phyloP scores from a whole-genome alignment of 2,797 vertebrate species.

The Propithecus deckenii region DNA sequence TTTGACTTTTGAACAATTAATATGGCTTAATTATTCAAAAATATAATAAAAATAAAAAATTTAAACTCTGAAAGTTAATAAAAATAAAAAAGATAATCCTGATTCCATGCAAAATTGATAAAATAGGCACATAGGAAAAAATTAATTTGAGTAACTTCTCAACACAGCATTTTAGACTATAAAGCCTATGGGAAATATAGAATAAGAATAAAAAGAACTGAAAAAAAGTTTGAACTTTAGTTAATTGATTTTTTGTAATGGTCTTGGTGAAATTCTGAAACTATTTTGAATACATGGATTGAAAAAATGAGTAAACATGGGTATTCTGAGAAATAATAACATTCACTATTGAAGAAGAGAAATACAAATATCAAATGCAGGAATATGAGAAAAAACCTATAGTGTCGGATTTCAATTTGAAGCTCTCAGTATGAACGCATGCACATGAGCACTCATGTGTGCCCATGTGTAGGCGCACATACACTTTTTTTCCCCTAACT shows the following conservation, averaged over 20 bases:
- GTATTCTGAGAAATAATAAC: background rate
- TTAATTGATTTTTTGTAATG: background rate
- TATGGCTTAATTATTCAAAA: background rate
- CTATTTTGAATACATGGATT: background rate
- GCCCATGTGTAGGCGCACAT: background rate
- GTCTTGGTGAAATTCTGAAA: background rate
- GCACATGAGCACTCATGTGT: rapidly evolving
- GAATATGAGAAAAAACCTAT: background rate
- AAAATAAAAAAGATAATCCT: background rate
- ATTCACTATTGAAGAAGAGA: background rate
- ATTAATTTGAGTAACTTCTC: background rate
- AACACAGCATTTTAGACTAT: background rate
- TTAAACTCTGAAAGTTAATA: background rate
- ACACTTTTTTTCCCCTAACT: background rate
- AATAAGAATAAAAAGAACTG: background rate
- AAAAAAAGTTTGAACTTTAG: background rate
- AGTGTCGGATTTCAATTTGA: background rate
- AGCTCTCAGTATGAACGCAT: background rate
- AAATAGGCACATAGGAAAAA: background rate
- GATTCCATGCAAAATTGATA: background rate
- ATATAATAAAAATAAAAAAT: background rate
- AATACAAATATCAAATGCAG: background rate
- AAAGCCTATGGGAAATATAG: background rate
- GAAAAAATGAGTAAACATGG: background rate
- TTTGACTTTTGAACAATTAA: background rate